Conservation (phyloP, 2,888 invertebrate genomes). For the Rugalucina vietnamica region DNA sequence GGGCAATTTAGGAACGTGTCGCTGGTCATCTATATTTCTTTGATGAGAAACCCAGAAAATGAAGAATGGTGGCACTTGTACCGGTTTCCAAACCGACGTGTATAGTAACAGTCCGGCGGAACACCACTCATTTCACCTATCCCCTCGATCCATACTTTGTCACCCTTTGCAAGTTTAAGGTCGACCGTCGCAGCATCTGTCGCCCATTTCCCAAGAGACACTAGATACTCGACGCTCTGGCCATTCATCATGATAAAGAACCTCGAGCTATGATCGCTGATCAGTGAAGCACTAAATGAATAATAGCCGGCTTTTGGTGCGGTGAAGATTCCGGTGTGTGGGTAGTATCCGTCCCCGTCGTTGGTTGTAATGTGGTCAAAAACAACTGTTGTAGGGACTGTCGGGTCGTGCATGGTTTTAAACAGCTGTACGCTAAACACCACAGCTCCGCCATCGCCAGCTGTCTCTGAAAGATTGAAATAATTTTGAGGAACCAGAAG, state of each 20-base stretch:
- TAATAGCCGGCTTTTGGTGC: background rate
- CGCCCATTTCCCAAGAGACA: background rate
- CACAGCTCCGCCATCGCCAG: background rate
- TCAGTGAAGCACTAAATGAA: background rate
- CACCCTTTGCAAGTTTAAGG: background rate
- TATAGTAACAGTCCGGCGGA: too few species aligned
- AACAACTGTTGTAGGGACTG: background rate
- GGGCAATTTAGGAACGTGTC: too few species aligned
- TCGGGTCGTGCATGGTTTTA: background rate
- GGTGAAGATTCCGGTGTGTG: background rate
- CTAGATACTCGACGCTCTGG: background rate
- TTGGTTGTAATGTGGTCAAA: background rate
- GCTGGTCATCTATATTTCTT: too few species aligned
- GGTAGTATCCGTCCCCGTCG: background rate
- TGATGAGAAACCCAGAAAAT: background rate
- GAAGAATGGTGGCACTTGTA: background rate
- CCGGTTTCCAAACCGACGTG: background rate
- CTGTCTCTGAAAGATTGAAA: background rate
- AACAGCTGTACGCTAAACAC: background rate
- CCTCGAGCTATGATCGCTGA: background rate
- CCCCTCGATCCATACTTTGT: background rate
- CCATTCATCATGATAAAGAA: background rate
- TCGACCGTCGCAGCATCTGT: background rate
- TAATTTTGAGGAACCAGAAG: too few species aligned
- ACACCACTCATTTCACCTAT: background rate